Evolutionary conservation across 2,888 invertebrate species (phyloP).

Genomic region (Agrilus cyanescens): DNA sequence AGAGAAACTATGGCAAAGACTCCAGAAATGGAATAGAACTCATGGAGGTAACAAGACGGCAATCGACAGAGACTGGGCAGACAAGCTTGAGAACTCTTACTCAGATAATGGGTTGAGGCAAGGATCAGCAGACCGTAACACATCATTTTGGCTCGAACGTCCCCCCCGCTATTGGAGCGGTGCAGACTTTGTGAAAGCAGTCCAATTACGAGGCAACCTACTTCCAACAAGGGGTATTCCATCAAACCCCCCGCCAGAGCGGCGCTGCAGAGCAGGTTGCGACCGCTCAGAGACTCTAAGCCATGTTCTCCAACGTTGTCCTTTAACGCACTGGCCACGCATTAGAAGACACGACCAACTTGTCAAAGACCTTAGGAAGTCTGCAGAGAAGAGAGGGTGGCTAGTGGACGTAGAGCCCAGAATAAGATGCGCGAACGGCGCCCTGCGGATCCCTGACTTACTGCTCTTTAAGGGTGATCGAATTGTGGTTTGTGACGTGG

Average conservation of each 20-base stretch:
- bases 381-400: slow-evolving; percentile 6
- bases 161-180: slow-evolving; percentile 18
- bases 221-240: slow-evolving; percentile 19
- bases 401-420: slow-evolving; percentile 6
- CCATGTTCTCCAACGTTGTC: slow-evolving; percentile 16
- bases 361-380: neutral
- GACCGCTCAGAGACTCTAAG: slow-evolving; percentile 9
- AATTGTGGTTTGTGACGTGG: slow-evolving; percentile 7
- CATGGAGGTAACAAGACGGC: slow-evolving; percentile 1
- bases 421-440: slow-evolving; percentile 5
- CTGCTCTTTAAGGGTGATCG: slow-evolving; percentile 1
- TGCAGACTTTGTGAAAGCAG: slow-evolving; percentile 14
- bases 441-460: slow-evolving; percentile 10
- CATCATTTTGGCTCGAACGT: slow-evolving; percentile 3
- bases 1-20: slow-evolving; percentile 1
- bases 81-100: slow-evolving; percentile 3
- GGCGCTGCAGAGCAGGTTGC: slow-evolving; percentile 14
- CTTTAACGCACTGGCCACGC: slow-evolving; percentile 11
- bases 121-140: neutral
- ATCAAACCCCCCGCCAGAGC: slow-evolving; percentile 11
- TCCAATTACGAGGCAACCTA: slow-evolving; percentile 17
- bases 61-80: neutral
- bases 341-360: slow-evolving; percentile 10
- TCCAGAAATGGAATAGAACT: slow-evolving; percentile 3
- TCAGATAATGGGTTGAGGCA: slow-evolving; percentile 5